Conservation (phyloP, 1,140 invertebrate species). For the Sarcophaga peregrina region DNA sequence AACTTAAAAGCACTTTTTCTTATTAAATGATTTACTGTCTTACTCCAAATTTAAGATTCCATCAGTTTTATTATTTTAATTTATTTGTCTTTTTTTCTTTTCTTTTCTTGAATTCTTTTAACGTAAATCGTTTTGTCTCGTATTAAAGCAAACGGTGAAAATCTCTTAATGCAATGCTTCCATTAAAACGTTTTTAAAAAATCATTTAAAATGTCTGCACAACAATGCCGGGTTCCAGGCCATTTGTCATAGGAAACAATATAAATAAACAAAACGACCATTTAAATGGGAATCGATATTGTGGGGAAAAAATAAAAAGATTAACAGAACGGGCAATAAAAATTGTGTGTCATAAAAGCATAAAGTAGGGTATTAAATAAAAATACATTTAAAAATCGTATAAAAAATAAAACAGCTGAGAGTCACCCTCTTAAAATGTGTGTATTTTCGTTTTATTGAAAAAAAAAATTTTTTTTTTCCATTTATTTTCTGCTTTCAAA, state of each 20-base stretch:
- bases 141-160: background rate
- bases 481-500: background rate
- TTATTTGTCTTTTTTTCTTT: too few relatives aligned
- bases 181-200: background rate
- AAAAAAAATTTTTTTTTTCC: background rate
- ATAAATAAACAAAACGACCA: background rate
- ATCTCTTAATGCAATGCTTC: background rate
- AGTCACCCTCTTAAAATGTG: slow-evolving; percentile 13
- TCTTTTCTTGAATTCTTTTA: too few relatives aligned
- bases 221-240: background rate
- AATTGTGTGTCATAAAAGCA: background rate
- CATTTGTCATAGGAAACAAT: background rate
- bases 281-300: slow-evolving; percentile 1
- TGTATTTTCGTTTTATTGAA: background rate
- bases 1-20: too few relatives aligned
- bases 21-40: too few relatives aligned
- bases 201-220: background rate
- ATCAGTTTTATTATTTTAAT: too few relatives aligned
- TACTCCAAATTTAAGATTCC: too few relatives aligned
- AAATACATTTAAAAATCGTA: background rate
- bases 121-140: too few relatives aligned
- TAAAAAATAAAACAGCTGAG: background rate
- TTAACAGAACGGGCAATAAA: background rate
- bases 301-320: background rate
- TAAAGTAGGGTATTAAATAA: slow-evolving; percentile 10